Percentiles rank a stretch among this genome's conserved stretches.
These are phyloP conservation scores for Barbus barbus DNA, from an alignment of 2,113 vertebrate species.

Conservation along the genomic window DNA sequence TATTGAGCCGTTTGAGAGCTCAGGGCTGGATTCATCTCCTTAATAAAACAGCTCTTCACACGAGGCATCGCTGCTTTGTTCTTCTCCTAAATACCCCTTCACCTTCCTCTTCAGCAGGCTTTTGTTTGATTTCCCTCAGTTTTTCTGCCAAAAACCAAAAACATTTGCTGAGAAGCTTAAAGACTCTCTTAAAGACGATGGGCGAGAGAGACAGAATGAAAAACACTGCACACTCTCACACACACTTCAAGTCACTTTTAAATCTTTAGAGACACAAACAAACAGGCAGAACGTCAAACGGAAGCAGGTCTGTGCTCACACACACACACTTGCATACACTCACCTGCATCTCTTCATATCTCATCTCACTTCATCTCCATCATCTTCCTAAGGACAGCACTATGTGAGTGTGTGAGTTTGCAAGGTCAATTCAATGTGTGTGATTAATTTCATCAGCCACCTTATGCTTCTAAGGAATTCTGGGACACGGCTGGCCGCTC, in stretches of 20 bases:
- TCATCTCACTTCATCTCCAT: constrained; percentile 40
- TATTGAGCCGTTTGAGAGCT: neutral
- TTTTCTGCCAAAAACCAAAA: neutral
- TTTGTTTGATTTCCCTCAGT: constrained; percentile 17
- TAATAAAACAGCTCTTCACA: constrained; percentile 2
- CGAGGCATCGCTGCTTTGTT: neutral
- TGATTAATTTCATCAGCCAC: constrained; percentile 42
- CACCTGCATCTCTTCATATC: constrained; percentile 1
- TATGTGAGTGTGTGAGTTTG: constrained; percentile 26
- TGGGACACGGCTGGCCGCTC: neutral
- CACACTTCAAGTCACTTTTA: neutral
- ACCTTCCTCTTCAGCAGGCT: neutral
- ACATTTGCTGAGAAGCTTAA: constrained; percentile 16
- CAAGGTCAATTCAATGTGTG: constrained; percentile 32
- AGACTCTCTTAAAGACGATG: constrained; percentile 5
- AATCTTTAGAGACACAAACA: constrained; percentile 19
- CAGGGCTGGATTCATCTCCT: neutral
- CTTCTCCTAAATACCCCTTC: neutral
- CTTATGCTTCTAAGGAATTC: constrained; percentile 13
- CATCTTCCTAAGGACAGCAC: constrained; percentile 34
- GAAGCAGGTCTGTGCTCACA: neutral
- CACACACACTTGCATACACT: neutral
- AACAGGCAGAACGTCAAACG: neutral
- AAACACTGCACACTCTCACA: neutral
- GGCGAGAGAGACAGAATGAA: constrained; percentile 18